Percentiles rank a stretch among this genome's conserved stretches.
phyloP scores from a whole-genome alignment of 2,113 vertebrate species.

The Poeciliopsis turrubarensis region DNA sequence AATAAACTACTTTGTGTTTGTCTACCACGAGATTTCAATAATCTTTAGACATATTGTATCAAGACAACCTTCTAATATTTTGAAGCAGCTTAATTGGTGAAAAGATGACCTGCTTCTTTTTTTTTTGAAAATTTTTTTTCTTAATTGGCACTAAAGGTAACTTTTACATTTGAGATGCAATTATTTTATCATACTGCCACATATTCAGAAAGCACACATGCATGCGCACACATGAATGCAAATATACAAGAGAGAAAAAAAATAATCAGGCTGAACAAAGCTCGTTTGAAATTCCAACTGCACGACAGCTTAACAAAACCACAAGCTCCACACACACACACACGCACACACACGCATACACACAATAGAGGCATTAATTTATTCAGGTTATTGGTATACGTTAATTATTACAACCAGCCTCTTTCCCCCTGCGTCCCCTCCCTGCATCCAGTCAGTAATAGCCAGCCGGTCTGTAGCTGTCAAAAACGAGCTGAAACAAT shows the following conservation, averaged over 20 bases:
- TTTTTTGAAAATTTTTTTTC: conserved; percentile 22
- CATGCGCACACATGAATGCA: conserved; percentile 33
- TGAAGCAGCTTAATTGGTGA: not conserved
- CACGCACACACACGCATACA: not conserved
- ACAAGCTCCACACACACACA: conserved; percentile 17
- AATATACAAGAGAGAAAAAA: conserved; percentile 52
- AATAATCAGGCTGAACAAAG: conserved; percentile 73
- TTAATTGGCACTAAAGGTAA: conserved; percentile 47
- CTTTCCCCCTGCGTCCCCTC: conserved; percentile 1
- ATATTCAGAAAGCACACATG: conserved; percentile 25
- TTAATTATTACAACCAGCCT: conserved; percentile 79
- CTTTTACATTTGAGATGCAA: not conserved
- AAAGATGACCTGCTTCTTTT: conserved; percentile 8
- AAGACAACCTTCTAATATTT: not conserved
- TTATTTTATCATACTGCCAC: conserved; percentile 56
- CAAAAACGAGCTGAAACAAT: conserved; percentile 81
- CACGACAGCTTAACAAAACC: conserved; percentile 21
- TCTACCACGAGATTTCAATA: not conserved
- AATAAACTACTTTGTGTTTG: not conserved
- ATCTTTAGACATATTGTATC: no score
- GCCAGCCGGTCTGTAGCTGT: conserved; percentile 74
- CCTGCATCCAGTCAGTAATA: conserved; percentile 49
- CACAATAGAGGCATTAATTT: conserved; percentile 68
- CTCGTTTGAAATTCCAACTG: conserved; percentile 46
- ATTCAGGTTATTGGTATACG: conserved; percentile 75